Evolutionary conservation across 2,888 invertebrate species (phyloP), one percentile per base, ranked within the genome.

Genomic region (Empis livida): DNA sequence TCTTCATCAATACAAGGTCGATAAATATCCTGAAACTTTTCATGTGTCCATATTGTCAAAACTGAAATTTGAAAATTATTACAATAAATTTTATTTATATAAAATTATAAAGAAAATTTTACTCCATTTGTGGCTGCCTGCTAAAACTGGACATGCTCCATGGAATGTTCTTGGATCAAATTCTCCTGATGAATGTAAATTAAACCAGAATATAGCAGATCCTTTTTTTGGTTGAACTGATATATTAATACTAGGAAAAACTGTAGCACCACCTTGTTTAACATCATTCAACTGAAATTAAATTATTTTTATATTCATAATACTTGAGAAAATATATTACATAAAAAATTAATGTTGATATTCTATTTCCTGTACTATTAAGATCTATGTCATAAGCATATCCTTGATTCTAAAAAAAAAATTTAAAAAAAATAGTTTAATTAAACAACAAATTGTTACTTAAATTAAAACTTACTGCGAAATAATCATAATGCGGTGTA

Each of bases 251-350:
- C 81, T 80, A 1, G 96, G 92, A 70, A 97, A 99, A 10, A 96
- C 97, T 0, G 97, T 99, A 2, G 93, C 95, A 13, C 97, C 97
- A 2, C 97, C 97, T 62, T 91, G 93, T 37, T 86, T 82, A n/a
- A 97, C 96, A 63, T 95, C 91, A 46, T 87, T 88, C 85, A 97
- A 89, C 94, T 96, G 56, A 48, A 65, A 5, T 8, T 27, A 8
- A 27, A 27, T 27, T 27, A 5, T 27, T 27, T 8, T 27, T 27
- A 27, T 20, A 20, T 5, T 2, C 23, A 27, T 27, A 27, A 8
- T 20, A 20, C 20, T 5, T 27, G 23, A 27, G 2, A 27, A 8
- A 27, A 27, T 27, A 8, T 27, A 27, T 45, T 27, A 51, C 51
- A 41, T 51, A 51, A 30, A 51, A 47, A 2, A 51, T 14, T 2